Percentiles rank a stretch among this genome's conserved stretches.
Evolutionary conservation across 2,888 invertebrate species (phyloP).

Genomic region (Diarsia brunnea): DNA sequence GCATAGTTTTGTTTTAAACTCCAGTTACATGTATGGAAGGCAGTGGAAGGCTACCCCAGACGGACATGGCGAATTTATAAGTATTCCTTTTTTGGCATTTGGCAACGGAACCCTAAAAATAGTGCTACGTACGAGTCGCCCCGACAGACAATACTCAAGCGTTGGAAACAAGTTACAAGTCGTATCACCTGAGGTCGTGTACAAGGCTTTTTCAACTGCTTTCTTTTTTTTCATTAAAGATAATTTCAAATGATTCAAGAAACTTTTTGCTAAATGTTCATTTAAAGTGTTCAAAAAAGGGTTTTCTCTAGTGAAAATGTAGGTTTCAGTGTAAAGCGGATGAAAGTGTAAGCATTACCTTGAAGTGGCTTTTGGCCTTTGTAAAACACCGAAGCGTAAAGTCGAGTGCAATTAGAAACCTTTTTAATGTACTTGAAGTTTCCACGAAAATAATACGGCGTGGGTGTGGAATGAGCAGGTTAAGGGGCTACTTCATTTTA

Average conservation of each 20-base stretch:
- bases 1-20: background rate
- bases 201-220: background rate
- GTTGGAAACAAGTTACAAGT: background rate
- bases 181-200: background rate
- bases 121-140: background rate
- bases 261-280: slow-evolving; percentile 15
- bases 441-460: background rate
- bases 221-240: too few relatives aligned
- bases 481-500: background rate
- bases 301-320: slow-evolving; percentile 38
- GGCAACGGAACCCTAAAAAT: background rate
- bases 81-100: background rate
- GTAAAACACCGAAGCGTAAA: slow-evolving; percentile 15
- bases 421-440: slow-evolving; percentile 11
- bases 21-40: background rate
- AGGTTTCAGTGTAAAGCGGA: slow-evolving; percentile 38
- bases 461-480: background rate
- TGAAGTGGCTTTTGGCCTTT: slow-evolving; percentile 15
- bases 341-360: slow-evolving; percentile 42
- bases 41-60: background rate
- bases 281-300: slow-evolving; percentile 32
- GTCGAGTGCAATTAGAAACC: slow-evolving; percentile 20
- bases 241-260: background rate
- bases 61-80: background rate
- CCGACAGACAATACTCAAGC: background rate